Conservation (phyloP, 1,140 invertebrate genomes). For the Rhysida immarginata region DNA sequence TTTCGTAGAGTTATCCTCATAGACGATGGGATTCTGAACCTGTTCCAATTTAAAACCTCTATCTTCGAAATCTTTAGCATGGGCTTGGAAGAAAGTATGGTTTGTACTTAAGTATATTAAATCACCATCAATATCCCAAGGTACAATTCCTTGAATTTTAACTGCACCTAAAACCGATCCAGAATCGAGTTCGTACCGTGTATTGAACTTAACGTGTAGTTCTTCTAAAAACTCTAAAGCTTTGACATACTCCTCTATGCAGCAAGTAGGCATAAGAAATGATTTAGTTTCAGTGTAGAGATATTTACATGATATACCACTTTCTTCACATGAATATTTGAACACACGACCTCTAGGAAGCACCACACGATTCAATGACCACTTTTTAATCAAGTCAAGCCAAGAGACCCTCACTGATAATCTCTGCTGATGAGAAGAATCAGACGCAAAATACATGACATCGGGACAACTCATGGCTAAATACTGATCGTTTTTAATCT, state of each 20-base stretch:
- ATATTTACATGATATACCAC: conserved; percentile 13
- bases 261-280: conserved; percentile 16
- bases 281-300: background rate
- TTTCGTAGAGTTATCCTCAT: background rate
- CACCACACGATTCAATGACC: conserved; percentile 15
- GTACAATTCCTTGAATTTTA: conserved; percentile 21
- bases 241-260: conserved; percentile 13
- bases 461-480: conserved; percentile 20
- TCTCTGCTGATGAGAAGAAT: background rate
- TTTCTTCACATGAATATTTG: conserved; percentile 17
- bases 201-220: conserved; percentile 4
- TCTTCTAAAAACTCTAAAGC: conserved; percentile 11
- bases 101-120: conserved; percentile 16
- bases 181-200: conserved; percentile 21
- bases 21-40: background rate
- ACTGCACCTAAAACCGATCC: conserved; percentile 22
- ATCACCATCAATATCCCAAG: conserved; percentile 24
- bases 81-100: conserved; percentile 12
- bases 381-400: conserved; percentile 16
- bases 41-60: conserved; percentile 14
- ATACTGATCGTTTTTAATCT: conserved; percentile 11
- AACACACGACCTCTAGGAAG: conserved; percentile 1
- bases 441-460: conserved; percentile 7
- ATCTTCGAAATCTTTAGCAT: conserved; percentile 10
- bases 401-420: conserved; percentile 6